Base-by-base conservation (phyloP, 2,797 vertebrate genomes). In the Parambassis ranga region DNA sequence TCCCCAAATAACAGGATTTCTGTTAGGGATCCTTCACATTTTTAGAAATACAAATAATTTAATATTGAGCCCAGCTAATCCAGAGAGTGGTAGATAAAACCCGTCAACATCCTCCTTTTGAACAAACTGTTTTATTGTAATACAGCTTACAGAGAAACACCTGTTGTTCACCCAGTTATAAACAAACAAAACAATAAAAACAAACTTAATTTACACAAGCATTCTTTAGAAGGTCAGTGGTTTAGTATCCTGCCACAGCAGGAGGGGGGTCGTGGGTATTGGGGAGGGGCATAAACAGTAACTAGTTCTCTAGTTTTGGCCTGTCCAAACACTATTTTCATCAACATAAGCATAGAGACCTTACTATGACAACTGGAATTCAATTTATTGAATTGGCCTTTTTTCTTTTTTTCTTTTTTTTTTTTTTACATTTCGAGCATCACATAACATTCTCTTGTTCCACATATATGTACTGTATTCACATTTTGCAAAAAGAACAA, bases 101-200 rank as follows among this genome's bases (percentile, higher is more conserved):
- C 9, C 16, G 19, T 1, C 8, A 43, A 23, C 47, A 19, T 39
- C 13, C 41, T 82, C 28, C 36, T 86, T 91, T 91, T 85, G 91
- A 92, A 92, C 90, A 91, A 92, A 92, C 79, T 74, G 80, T 91
- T 93, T 93, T 93, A 94, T 93, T 94, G 89, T 92, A 90, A 92
- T 90, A 90, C 85, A 87, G 88, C 82, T 91, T 87, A 93, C 91
- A 93, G 88, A 92, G 87, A 93, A 89, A 92, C 90, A 91, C 82
- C 87, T 88, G 86, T 85, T 90, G 79, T 89, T 90, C 86, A 92
- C 79, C 89, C 89, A 86, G 84, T 90, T 90, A 79, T 83, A 89
- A 92, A 91, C 91, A 90, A 88, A 87, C 65, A 71, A 81, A 87
- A 88, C 77, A 85, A 89, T 84, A 75, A 75, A 89, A 89, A 89